Conservation (phyloP, 2,888 invertebrate species). For the Agrenia bidenticulata region DNA sequence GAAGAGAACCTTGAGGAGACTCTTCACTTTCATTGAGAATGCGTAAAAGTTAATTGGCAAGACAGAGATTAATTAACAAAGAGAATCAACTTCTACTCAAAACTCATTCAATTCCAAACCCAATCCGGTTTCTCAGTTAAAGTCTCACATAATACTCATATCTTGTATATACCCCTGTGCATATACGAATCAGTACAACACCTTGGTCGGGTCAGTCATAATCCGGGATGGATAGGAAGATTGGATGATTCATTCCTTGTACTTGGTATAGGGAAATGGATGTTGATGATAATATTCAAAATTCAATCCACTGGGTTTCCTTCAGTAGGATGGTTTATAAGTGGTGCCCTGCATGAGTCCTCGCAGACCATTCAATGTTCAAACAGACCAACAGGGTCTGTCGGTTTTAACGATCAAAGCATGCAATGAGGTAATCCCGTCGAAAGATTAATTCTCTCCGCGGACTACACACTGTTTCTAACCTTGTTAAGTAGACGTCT, state of each 20-base stretch:
- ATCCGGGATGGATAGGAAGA: too few relatives aligned
- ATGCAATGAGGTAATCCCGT: constrained; percentile 3
- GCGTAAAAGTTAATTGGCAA: constrained; percentile 17
- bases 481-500: constrained; percentile 7
- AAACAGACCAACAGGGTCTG: constrained; percentile 3
- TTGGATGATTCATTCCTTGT: too few relatives aligned
- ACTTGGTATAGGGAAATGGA: too few relatives aligned
- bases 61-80: constrained; percentile 19
- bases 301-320: too few relatives aligned
- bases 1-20: too few relatives aligned
- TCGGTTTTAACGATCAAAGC: constrained; percentile 12
- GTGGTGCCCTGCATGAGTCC: constrained; percentile 8
- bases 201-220: too few relatives aligned
- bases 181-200: too few relatives aligned
- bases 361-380: not conserved
- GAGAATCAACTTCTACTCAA: not conserved
- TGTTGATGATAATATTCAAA: too few relatives aligned
- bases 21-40: not conserved
- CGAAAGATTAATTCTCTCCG: constrained; percentile 3
- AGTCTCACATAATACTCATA: too few relatives aligned
- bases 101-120: too few relatives aligned
- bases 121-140: not conserved
- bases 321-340: not conserved
- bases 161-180: too few relatives aligned
- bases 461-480: constrained; percentile 9